Base-by-base conservation (phyloP, 2,888 invertebrate genomes). In the Lepidocyrtoides sp. region DNA sequence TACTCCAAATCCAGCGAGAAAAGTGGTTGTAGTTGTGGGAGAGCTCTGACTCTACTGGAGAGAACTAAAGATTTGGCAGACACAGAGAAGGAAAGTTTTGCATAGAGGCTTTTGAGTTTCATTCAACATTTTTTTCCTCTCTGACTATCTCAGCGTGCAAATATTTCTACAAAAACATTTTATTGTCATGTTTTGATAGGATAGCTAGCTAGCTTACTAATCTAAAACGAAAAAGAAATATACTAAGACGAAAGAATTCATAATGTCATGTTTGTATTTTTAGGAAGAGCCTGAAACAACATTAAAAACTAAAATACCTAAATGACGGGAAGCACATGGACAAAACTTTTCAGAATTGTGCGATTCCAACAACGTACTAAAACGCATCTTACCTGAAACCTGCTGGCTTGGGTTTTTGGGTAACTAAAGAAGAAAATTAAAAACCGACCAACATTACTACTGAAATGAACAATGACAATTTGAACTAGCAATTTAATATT, bases 261-360 rank as follows among this genome's bases (percentile, higher is more conserved):
- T n/a, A n/a, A n/a, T n/a, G n/a, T 72, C 44, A 17, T 36, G 7
- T 17, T n/a, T 12, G 4, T 77, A 29, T 48, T 75, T 77, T 10
- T 54, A 77, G 77, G 51, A 77, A 48, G 75, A 26, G 14, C n/a
- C n/a, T n/a, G n/a, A n/a, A n/a, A n/a, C n/a, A n/a, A n/a, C n/a
- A 54, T 17, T 26, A 51, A 26, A 32, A 20, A 54, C 29, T 23
- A 51, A 17, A 14, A 51, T 12, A 20, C 12, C 29, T 48, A n/a
- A 75, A 48, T 77, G 77, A 77, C 77, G 60, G 60, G 81, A 81
- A 81, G 60, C 23, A 60, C 36, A 60, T 17, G 60, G 81, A 60
- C 81, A 41, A 26, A 29, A 51, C 77, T 77, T 77, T 77, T 48
- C 26, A 32, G n/a, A n/a, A n/a, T n/a, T n/a, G n/a, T n/a, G n/a